Conservation (phyloP, 2,113 vertebrate species). For the Pterocles gutturalis region DNA sequence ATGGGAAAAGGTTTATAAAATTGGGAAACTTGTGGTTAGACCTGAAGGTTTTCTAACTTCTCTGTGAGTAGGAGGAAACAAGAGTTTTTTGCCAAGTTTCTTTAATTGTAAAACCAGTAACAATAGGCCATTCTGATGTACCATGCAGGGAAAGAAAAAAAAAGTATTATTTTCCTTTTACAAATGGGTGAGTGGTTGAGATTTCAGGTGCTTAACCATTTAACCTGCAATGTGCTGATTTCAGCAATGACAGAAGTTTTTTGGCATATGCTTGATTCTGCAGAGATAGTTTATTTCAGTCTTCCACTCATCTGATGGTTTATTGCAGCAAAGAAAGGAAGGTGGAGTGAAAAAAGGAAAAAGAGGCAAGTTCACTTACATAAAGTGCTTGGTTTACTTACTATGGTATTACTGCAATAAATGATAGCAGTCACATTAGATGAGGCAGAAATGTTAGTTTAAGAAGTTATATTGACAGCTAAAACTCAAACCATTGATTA, state of each 20-base stretch:
- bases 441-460: neutral
- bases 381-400: neutral
- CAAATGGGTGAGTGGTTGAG: neutral
- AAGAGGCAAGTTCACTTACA: neutral
- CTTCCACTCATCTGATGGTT: neutral
- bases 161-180: neutral
- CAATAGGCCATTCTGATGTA: neutral
- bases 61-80: neutral
- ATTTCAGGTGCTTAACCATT: neutral
- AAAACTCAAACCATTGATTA: neutral
- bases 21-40: neutral
- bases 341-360: neutral
- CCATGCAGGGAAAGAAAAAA: neutral
- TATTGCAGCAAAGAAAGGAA: neutral
- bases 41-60: neutral
- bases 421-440: neutral
- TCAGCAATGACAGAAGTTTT: neutral
- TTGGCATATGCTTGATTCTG: neutral
- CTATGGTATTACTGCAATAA: neutral
- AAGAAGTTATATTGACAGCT: neutral
- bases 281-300: neutral
- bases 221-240: neutral
- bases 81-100: neutral
- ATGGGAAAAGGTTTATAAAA: neutral
- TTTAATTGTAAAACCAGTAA: neutral